These are phyloP conservation scores for Catharus ustulatus DNA, from an alignment of 2,797 vertebrate species.

Conservation along the genomic window DNA sequence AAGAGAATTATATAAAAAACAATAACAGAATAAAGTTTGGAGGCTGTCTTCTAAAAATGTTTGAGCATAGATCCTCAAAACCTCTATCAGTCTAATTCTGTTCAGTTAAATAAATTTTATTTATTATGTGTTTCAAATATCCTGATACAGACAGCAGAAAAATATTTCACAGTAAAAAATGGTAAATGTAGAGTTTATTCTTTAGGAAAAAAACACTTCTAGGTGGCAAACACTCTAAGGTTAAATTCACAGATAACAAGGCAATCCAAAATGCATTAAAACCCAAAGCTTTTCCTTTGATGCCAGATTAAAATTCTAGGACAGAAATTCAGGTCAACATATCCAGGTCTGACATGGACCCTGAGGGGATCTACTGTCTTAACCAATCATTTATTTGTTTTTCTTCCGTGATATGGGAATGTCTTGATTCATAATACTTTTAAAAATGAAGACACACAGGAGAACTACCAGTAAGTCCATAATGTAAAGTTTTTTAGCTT, in stretches of 20 bases:
- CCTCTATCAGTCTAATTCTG: fast-evolving
- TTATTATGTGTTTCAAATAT: background rate
- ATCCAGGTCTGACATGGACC: background rate
- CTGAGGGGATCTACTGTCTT: slow-evolving; percentile 16
- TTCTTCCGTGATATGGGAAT: background rate
- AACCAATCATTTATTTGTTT: slow-evolving; percentile 21
- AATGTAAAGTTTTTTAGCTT: background rate
- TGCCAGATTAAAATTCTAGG: background rate
- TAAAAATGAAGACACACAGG: background rate
- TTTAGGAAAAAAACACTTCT: background rate
- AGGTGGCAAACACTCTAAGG: background rate
- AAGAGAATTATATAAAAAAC: background rate
- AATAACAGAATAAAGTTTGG: background rate
- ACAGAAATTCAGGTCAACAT: slow-evolving; percentile 29
- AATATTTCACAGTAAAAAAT: background rate
- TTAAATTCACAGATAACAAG: background rate
- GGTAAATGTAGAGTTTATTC: background rate
- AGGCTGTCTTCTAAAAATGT: background rate
- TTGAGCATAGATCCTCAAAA: background rate
- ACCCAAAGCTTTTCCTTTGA: background rate
- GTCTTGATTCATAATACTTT: background rate
- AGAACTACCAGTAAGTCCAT: background rate
- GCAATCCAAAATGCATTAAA: background rate
- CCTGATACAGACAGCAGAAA: background rate
- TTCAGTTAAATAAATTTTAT: background rate